phyloP scores from a whole-genome alignment of 1,140 invertebrate genomes.

The Meloidogyne chitwoodi region DNA sequence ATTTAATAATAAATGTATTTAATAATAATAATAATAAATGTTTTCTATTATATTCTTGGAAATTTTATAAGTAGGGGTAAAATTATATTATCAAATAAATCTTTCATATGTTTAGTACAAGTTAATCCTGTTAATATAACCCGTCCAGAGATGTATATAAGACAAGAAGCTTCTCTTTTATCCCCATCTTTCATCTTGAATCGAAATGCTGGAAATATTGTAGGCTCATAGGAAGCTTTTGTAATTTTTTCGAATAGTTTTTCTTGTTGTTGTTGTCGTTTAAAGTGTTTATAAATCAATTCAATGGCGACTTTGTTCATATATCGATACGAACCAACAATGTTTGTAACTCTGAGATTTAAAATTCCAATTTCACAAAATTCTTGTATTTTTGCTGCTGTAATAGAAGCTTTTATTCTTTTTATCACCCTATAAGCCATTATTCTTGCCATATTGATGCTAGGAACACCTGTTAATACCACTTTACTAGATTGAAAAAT shows the following conservation, averaged over 20 bases:
- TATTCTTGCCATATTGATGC: not conserved
- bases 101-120: not conserved
- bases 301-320: not conserved
- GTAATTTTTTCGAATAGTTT: too few relatives aligned
- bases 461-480: not conserved
- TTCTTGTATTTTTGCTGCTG: not conserved
- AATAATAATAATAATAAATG: too few relatives aligned
- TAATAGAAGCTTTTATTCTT: not conserved
- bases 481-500: not conserved
- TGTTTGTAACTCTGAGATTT: not conserved
- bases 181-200: not conserved
- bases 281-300: not conserved
- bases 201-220: not conserved
- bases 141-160: constrained; percentile 1
- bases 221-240: not conserved
- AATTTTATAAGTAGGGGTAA: too few relatives aligned
- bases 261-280: too few relatives aligned
- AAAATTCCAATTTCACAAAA: not conserved
- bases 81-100: too few relatives aligned
- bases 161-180: not conserved
- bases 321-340: not conserved
- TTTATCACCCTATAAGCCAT: not conserved
- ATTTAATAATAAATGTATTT: too few relatives aligned
- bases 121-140: not conserved
- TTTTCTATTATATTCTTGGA: too few relatives aligned